Evolutionary conservation across 2,113 vertebrate species (phyloP).

Genomic region (Trematocara unimaculatum): DNA sequence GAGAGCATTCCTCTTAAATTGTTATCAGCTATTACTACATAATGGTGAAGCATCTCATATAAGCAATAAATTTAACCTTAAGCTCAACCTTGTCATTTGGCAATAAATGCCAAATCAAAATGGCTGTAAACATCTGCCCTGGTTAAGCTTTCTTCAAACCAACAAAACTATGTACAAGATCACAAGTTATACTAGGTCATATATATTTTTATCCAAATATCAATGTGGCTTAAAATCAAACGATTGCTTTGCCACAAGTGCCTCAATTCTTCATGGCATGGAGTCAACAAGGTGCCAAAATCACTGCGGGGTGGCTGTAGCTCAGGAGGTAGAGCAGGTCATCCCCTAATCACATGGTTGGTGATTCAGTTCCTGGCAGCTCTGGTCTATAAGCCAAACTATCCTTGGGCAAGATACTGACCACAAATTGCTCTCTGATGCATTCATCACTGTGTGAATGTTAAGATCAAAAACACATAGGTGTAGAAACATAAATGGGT

Average conservation of each 20-base stretch:
- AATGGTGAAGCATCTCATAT: background rate
- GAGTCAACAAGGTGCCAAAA: background rate
- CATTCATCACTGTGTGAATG: background rate
- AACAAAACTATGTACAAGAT: background rate
- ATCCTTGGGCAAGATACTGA: background rate
- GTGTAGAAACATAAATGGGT: background rate
- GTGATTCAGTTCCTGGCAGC: background rate
- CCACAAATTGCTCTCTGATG: background rate
- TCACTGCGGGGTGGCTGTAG: background rate
- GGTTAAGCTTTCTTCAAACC: background rate
- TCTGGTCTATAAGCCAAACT: background rate
- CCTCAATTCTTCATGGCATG: background rate
- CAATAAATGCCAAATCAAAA: background rate
- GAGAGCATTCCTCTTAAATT: background rate
- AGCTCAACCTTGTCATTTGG: background rate
- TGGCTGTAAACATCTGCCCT: background rate
- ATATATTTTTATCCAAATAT: background rate
- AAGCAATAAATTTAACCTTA: background rate
- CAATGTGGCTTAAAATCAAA: background rate
- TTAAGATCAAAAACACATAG: background rate
- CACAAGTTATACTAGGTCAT: background rate
- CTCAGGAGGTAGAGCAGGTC: background rate
- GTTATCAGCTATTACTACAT: background rate
- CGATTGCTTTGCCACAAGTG: background rate
- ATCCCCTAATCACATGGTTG: background rate